Base-by-base conservation (phyloP, 35 echinoderm and acorn worm genomes). In the Ophiothrix spiculata region DNA sequence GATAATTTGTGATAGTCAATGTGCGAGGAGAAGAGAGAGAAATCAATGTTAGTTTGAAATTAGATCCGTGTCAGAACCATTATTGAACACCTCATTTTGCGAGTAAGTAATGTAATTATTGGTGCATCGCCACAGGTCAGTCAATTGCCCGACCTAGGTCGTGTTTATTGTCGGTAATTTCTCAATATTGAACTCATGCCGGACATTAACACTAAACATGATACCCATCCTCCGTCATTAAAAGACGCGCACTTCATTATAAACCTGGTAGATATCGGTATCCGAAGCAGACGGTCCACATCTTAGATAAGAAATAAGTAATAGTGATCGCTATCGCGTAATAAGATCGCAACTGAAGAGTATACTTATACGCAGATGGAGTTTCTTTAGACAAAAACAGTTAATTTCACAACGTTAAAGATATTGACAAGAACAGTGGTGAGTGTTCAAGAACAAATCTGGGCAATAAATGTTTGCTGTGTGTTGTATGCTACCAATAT, bases 201-300 rank as follows among this genome's bases (percentile, higher is more conserved):
- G 60, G 60, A 69, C 60, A 69, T 69, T 69, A 69, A 69, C 60
- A 69, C 60, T 69, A 69, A 69, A 69, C 60, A 69, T 69, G 60
- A 69, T 69, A 69, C 60, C 60, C 29, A 69, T 69, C 29, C 60
- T n/a, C 4, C 25, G 29, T 1, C 60, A 69, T 69, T 25, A 25
- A n/a, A 28, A 69, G 60, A 69, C 60, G 29, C 60, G 60, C 8
- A 2, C 6, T 69, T 69, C 17, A 69, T 69, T 69, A 69, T 69
- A 25, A 69, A 69, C 16, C 60, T 69, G 60, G 60, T n/a, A 69
- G 60, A 10, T 69, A 69, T 69, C 60, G 29, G 29, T 69, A 25
- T 6, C 29, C 23, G 60, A 25, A 69, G 29, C 60, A 69, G 60
- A 69, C 60, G 60, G 60, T 69, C 1, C 23, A 28, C 60, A 69